phyloP scores from a whole-genome alignment of 2,113 vertebrate species.

The Motacilla tschutschensis region DNA sequence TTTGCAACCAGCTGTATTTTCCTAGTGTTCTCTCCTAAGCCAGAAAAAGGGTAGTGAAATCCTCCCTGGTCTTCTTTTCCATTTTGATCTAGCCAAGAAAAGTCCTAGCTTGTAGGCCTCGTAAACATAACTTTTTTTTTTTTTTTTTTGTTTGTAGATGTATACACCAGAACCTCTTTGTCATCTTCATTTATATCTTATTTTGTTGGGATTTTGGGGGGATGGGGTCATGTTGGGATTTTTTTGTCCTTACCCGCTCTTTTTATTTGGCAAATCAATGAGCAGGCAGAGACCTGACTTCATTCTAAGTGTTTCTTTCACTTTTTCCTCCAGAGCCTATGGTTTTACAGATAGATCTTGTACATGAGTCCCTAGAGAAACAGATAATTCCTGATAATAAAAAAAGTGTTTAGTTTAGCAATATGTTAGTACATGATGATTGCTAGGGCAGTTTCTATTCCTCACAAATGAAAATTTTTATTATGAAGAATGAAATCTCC shows the following conservation, averaged over 20 bases:
- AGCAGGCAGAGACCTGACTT: not conserved
- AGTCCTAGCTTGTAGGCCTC: not conserved
- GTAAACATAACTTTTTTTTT: not conserved
- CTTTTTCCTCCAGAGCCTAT: not conserved
- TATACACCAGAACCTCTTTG: not conserved
- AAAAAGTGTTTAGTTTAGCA: not conserved
- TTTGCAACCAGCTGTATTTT: not conserved
- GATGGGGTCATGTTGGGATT: accelerated
- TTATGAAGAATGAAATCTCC: not conserved
- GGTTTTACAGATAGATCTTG: not conserved
- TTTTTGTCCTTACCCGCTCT: not conserved
- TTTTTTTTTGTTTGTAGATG: not conserved
- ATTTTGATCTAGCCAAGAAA: not conserved
- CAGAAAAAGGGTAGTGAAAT: not conserved
- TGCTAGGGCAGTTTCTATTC: not conserved
- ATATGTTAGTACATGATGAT: accelerated
- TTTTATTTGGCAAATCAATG: not conserved
- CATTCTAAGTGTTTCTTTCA: not conserved
- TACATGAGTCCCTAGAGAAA: not conserved
- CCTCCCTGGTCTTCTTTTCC: not conserved
- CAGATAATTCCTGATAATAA: not conserved
- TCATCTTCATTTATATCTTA: not conserved
- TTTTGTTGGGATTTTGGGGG: not conserved
- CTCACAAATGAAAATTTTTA: not conserved
- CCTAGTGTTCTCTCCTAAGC: not conserved